A percentile compares a stretch with the other conserved stretches of the same genome.
These are phyloP conservation scores for Karalla daura DNA, from an alignment of 2,797 vertebrate species.

Conservation along the genomic window DNA sequence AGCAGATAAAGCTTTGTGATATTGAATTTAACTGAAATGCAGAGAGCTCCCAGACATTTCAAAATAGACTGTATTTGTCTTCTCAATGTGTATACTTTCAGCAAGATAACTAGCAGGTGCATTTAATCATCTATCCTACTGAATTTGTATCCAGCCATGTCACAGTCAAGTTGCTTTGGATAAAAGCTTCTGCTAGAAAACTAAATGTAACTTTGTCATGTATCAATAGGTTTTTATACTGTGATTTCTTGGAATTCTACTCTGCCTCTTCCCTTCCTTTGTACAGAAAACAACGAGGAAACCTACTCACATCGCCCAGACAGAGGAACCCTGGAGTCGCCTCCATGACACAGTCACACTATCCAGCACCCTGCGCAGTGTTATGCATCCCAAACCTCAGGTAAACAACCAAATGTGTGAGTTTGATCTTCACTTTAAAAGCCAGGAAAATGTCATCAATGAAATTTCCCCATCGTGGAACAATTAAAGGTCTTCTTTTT, in stretches of 20 bases:
- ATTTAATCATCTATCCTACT: neutral
- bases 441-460: neutral
- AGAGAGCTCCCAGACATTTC: too few relatives aligned
- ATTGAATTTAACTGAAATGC: neutral
- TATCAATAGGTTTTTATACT: too few relatives aligned
- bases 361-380: constrained; percentile 74
- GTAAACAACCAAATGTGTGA: constrained; percentile 59
- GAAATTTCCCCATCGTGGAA: too few relatives aligned
- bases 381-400: constrained; percentile 63
- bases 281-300: constrained; percentile 73
- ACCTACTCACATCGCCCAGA: constrained; percentile 81
- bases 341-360: constrained; percentile 77
- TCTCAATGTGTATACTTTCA: neutral
- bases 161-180: too few relatives aligned
- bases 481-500: too few relatives aligned
- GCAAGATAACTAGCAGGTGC: neutral
- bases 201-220: too few relatives aligned
- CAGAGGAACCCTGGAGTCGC: constrained; percentile 86
- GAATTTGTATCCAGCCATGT: neutral
- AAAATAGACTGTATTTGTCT: neutral
- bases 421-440: neutral
- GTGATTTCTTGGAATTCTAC: neutral
- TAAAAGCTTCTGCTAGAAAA: too few relatives aligned
- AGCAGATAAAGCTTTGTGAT: neutral
- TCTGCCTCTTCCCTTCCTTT: neutral